Conservation (phyloP, 2,888 invertebrate species). For the Oscheius sp. region DNA sequence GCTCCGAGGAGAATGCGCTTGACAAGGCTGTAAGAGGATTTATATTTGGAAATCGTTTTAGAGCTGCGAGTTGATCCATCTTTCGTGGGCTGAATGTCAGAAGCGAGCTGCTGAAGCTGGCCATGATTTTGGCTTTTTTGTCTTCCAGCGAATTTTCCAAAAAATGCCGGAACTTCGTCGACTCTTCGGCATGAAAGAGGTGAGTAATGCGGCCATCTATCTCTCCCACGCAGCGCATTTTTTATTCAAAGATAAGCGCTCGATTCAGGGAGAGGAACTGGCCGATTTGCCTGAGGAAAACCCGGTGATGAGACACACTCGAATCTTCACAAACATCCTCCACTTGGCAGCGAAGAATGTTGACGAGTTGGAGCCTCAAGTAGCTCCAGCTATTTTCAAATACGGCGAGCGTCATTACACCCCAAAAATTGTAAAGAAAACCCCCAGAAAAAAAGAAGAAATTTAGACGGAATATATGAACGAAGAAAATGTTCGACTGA, state of each 20-base stretch:
- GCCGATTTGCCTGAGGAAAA: conserved; percentile 41
- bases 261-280: conserved; percentile 33
- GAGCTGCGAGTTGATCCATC: conserved; percentile 38
- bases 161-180: conserved; percentile 48
- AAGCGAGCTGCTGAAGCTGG: conserved; percentile 19
- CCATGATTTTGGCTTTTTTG: conserved; percentile 50
- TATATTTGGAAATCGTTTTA: conserved; percentile 6
- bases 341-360: conserved; percentile 59
- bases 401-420: conserved; percentile 60
- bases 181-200: conserved; percentile 36
- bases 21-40: conserved; percentile 42
- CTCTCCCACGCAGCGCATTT: neutral
- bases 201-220: neutral
- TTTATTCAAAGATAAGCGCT: neutral
- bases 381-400: conserved; percentile 60
- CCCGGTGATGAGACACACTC: conserved; percentile 50
- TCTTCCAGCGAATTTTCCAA: conserved; percentile 52
- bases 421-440: conserved; percentile 12
- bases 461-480: conserved; percentile 53
- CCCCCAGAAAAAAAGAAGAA: neutral
- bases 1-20: conserved; percentile 54
- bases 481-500: conserved; percentile 57
- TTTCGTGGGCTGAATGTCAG: conserved; percentile 44
- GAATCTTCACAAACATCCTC: conserved; percentile 58
- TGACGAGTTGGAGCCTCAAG: conserved; percentile 61